Conservation (phyloP, 30 jellyfish, hydroid and myxozoan genomes). For the Rhopilema esculentum region DNA sequence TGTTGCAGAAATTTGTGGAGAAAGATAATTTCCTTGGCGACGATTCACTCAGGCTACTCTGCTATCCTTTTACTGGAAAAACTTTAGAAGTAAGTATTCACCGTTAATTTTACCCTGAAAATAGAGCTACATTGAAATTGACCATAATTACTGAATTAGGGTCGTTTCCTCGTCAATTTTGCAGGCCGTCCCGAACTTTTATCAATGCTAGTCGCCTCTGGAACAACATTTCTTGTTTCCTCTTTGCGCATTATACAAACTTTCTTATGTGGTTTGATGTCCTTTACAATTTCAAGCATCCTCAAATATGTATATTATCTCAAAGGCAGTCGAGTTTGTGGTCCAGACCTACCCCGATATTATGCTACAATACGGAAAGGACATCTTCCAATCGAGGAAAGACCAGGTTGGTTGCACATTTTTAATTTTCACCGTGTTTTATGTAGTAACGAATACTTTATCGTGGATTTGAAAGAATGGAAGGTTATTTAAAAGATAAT, state of each 20-base stretch:
- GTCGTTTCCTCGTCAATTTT: no score
- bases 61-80: slow-evolving; percentile 80
- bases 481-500: no score
- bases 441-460: no score
- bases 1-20: slow-evolving; percentile 32
- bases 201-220: no score
- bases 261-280: no score
- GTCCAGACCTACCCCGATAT: slow-evolving; percentile 59
- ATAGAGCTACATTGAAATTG: no score
- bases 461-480: no score
- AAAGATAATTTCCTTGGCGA: slow-evolving; percentile 53
- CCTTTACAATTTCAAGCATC: no score
- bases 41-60: slow-evolving; percentile 67
- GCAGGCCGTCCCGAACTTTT: no score
- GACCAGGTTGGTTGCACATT: slow-evolving; percentile 57
- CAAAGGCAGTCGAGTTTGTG: slow-evolving; percentile 76
- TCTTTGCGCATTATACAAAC: no score
- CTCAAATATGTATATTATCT: background rate
- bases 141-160: no score
- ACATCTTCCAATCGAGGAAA: slow-evolving; percentile 64
- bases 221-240: no score
- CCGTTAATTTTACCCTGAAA: background rate
- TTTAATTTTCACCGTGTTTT: background rate
- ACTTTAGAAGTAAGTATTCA: slow-evolving; percentile 53
- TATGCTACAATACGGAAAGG: slow-evolving; percentile 76